Percentiles rank a stretch among this genome's conserved stretches.
phyloP scores from a whole-genome alignment of 2,888 invertebrate species.

The Arge pagana region DNA sequence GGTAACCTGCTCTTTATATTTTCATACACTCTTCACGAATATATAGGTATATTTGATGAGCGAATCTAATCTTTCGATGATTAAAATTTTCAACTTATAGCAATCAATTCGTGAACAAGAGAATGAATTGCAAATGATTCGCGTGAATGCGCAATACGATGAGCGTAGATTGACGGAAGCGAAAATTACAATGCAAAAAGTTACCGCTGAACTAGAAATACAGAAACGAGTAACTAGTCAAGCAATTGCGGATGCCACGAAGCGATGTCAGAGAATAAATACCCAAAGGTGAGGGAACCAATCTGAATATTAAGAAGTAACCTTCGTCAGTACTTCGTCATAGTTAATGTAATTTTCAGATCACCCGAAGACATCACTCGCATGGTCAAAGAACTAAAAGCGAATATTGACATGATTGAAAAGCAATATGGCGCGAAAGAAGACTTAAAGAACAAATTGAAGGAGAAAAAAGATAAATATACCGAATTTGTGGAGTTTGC shows the following conservation, averaged over 20 bases:
- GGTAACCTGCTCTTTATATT: conserved; percentile 29
- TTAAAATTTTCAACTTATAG: conserved; percentile 44
- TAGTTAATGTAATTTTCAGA: conserved; percentile 30
- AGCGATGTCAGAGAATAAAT: conserved; percentile 59
- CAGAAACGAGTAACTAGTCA: conserved; percentile 51
- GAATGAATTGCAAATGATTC: conserved; percentile 50
- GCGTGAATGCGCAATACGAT: conserved; percentile 30
- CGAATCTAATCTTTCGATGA: not conserved
- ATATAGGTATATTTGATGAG: not conserved
- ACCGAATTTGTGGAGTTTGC: conserved; percentile 42
- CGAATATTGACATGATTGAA: conserved; percentile 42
- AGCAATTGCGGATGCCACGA: conserved; percentile 57
- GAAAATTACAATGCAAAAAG: conserved; percentile 38
- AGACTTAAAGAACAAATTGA: conserved; percentile 45
- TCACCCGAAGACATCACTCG: conserved; percentile 35
- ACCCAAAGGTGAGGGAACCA: conserved; percentile 61
- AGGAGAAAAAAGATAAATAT: conserved; percentile 47
- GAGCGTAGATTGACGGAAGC: conserved; percentile 31
- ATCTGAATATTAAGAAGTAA: not conserved
- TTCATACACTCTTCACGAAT: not conserved
- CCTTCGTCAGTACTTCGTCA: not conserved
- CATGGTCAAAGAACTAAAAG: conserved; percentile 31
- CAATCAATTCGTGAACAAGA: conserved; percentile 58
- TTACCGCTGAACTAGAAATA: conserved; percentile 49
- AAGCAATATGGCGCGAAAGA: conserved; percentile 43